Conservation (phyloP, 2,797 vertebrate genomes). For the Eulemur mongoz region DNA sequence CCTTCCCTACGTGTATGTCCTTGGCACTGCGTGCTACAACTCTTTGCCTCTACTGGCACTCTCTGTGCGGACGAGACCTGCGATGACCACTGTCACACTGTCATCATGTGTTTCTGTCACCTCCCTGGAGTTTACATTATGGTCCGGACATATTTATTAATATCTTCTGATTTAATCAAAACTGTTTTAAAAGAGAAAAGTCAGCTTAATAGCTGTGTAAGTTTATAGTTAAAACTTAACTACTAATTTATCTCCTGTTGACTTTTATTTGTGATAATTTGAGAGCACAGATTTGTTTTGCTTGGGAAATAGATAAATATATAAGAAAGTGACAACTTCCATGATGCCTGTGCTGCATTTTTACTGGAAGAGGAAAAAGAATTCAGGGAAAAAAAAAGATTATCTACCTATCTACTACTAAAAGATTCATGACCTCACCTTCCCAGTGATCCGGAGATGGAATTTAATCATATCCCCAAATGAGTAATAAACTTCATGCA, state of each 20-base stretch:
- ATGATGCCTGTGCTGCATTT: background rate
- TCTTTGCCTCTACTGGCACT: no score
- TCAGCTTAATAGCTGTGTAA: background rate
- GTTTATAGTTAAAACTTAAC: background rate
- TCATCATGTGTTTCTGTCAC: background rate
- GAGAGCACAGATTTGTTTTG: background rate
- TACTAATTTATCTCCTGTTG: background rate
- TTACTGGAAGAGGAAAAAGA: background rate
- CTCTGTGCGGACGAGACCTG: background rate
- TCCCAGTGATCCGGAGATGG: background rate
- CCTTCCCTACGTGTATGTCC: fast-evolving
- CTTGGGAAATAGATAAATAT: background rate
- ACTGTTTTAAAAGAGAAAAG: background rate
- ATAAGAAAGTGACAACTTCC: background rate
- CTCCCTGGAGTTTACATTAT: no score
- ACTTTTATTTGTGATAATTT: background rate
- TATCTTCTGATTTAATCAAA: background rate
- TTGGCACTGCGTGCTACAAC: fast-evolving
- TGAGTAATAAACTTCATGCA: background rate
- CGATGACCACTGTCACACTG: fast-evolving
- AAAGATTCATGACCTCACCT: background rate
- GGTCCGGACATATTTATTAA: background rate
- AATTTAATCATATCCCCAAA: background rate
- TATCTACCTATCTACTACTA: background rate
- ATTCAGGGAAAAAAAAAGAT: background rate